Base-by-base conservation (phyloP, 2,888 invertebrate species). In the Phyllotreta cruciferae region DNA sequence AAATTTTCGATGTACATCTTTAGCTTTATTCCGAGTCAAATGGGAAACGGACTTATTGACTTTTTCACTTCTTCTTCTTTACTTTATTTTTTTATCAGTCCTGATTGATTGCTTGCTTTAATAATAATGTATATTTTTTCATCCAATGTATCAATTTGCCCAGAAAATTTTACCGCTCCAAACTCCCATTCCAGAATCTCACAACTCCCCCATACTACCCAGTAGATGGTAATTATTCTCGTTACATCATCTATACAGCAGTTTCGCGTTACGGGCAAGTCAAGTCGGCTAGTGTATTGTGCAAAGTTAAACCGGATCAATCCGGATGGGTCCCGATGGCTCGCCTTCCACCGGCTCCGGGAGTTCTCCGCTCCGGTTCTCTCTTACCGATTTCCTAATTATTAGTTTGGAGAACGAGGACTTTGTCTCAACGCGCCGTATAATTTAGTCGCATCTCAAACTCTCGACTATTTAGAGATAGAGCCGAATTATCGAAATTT, bases 1-100 rank as follows among this genome's bases (percentile, higher is more conserved):
- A 68, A 72, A 72, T 71, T 50, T 44, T 60, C 70, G 60, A 47
- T 61, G 60, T 52, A 60, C 52, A 36, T 44, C 53, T 53, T 60
- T 39, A 53, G 52, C 52, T 52, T 60, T 60, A 60, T 60, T 49
- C 60, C 52, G 36, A 60, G 42, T 60, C 60, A 60, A 60, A 60
- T 60, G 60, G 34, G 52, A 58, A 5, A 60, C 24, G 24, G 60
- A 60, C 52, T 60, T 58, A 50, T 58, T 58, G 50, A 50, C 50
- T 50, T 50, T 58, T 50, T 50, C 10, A n/a, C 10, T 38, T 57
- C 44, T 60, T 60, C 44, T 36, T 36, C 35, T 10, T 36, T 7
- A 3, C 6, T n/a, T 41, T 56, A n/a, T 34, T 42, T 3, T 56
- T 10, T 11, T 35, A 11, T 13, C 34, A n/a, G 35, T 6, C 8